These are phyloP conservation scores for Rhinopomastus cyanomelas DNA, from an alignment of 2,113 vertebrate genomes.

Conservation along the genomic window DNA sequence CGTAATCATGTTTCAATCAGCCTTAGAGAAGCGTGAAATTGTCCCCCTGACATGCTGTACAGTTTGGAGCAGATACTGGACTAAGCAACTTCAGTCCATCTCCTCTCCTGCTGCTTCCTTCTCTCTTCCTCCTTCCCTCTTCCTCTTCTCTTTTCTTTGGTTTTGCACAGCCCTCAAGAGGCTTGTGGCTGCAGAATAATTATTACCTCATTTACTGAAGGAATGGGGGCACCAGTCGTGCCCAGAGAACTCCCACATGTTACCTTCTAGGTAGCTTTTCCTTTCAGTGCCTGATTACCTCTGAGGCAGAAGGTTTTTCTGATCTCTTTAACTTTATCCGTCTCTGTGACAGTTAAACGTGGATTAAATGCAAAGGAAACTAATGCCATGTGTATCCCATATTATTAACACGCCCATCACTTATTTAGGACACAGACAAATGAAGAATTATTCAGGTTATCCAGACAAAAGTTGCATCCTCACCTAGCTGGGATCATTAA, in stretches of 20 bases:
- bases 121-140: too few species aligned
- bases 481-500: background rate
- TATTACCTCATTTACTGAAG: background rate
- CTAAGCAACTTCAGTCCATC: too few species aligned
- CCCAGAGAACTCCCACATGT: background rate
- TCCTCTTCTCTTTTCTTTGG: background rate
- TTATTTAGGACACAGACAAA: conserved; percentile 19
- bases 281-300: background rate
- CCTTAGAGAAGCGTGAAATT: conserved; percentile 59
- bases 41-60: background rate
- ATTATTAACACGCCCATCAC: background rate
- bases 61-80: conserved; percentile 10
- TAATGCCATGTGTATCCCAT: background rate
- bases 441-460: conserved; percentile 20
- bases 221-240: background rate
- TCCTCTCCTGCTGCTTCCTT: background rate
- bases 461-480: background rate
- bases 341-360: background rate
- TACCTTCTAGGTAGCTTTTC: background rate
- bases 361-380: background rate
- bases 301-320: background rate
- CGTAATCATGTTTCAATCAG: conserved; percentile 67
- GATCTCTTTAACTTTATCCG: conserved; percentile 2
- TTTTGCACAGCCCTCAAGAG: background rate
- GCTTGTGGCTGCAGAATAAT: background rate